Conservation (phyloP, 2,113 vertebrate genomes). For the Reinhardtius hippoglossoides region DNA sequence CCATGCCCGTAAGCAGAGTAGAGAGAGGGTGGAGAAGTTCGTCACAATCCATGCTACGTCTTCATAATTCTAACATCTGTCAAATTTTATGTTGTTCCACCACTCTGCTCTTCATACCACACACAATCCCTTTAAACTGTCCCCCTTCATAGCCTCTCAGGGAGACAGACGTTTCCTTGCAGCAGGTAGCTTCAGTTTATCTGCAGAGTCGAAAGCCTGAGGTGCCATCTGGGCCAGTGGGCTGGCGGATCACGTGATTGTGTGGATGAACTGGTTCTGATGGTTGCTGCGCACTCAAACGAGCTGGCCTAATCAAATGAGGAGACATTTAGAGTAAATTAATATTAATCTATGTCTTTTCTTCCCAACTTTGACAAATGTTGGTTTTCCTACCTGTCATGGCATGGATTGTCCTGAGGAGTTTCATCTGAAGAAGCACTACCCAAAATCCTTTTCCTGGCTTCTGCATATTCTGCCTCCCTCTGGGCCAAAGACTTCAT, state of each 20-base stretch:
- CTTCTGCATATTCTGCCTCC: conserved; percentile 95
- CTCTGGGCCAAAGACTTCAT: conserved; percentile 93
- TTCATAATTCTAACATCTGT: conserved; percentile 46
- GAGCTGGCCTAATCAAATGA: conserved; percentile 80
- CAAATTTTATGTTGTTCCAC: conserved; percentile 41
- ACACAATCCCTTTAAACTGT: not conserved
- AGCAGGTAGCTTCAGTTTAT: conserved; percentile 82
- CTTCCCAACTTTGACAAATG: not conserved
- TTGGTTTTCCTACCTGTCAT: conserved; percentile 70
- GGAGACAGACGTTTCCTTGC: conserved; percentile 35
- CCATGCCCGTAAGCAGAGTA: conserved; percentile 60
- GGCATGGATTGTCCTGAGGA: conserved; percentile 81
- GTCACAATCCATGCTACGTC: conserved; percentile 43
- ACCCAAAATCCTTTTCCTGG: conserved; percentile 91
- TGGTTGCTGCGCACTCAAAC: conserved; percentile 81
- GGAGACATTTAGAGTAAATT: conserved; percentile 1
- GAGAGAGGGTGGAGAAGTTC: conserved; percentile 63
- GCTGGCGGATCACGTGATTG: conserved; percentile 92
- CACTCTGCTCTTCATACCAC: conserved; percentile 65
- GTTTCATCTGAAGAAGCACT: conserved; percentile 93
- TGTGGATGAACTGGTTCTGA: conserved; percentile 84
- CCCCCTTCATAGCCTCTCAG: conserved; percentile 25
- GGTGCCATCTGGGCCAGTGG: conserved; percentile 93
- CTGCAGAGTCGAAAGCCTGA: conserved; percentile 94
- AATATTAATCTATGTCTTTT: not conserved